phyloP scores from a whole-genome alignment of 1,140 invertebrate genomes.

The Littorina saxatilis region DNA sequence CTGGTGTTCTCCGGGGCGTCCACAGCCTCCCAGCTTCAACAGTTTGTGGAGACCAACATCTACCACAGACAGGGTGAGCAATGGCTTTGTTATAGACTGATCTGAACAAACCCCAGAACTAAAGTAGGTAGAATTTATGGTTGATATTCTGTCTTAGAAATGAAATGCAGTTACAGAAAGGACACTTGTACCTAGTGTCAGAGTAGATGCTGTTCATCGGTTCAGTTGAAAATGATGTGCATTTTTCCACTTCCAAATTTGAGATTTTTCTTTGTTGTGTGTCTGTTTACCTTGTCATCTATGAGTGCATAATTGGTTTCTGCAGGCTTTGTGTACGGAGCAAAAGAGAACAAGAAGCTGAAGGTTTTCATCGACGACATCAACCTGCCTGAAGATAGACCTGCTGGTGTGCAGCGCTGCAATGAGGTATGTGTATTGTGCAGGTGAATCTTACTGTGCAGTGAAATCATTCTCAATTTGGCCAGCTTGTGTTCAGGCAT shows the following conservation, averaged over 20 bases:
- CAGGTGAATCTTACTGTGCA: too few relatives aligned
- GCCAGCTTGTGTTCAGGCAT: too few relatives aligned
- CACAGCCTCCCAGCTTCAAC: conserved; percentile 72
- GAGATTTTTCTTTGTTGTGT: too few relatives aligned
- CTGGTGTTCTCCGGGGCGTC: conserved; percentile 73
- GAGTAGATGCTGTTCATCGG: too few relatives aligned
- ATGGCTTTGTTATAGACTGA: too few relatives aligned
- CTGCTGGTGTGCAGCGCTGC: conserved; percentile 68
- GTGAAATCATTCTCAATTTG: too few relatives aligned
- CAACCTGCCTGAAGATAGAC: conserved; percentile 69
- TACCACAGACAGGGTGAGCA: conserved; percentile 73
- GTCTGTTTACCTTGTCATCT: neutral
- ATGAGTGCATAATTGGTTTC: neutral
- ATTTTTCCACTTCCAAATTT: too few relatives aligned
- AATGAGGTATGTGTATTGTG: conserved; percentile 68
- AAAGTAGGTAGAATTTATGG: neutral
- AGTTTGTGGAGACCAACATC: conserved; percentile 74
- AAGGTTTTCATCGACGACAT: conserved; percentile 75
- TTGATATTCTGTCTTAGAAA: neutral
- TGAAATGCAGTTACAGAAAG: neutral
- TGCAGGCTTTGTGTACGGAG: conserved; percentile 75
- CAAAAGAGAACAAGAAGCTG: conserved; percentile 73
- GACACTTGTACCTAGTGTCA: too few relatives aligned
- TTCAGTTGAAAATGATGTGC: too few relatives aligned
- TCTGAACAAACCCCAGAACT: too few relatives aligned